Evolutionary conservation across 2,797 vertebrate genomes (phyloP).

Genomic region (Crax fasciolata): DNA sequence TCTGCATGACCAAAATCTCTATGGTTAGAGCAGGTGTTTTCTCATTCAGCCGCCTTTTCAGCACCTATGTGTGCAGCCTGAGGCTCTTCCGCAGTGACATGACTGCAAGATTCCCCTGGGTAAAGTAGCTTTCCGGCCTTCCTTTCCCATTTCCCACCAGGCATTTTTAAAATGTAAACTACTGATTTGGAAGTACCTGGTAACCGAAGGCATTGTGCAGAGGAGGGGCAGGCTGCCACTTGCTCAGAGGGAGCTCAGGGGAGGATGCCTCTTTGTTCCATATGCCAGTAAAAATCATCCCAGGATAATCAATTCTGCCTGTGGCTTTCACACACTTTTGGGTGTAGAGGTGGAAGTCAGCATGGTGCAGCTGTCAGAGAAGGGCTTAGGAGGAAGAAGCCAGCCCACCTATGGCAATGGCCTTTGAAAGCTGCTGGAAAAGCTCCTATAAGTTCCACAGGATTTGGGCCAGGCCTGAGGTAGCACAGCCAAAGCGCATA

Average conservation of each 20-base stretch:
- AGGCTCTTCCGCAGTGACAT: not conserved
- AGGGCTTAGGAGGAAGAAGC: not conserved
- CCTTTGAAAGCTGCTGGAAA: not conserved
- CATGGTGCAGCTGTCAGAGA: not conserved
- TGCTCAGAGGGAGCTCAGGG: not conserved
- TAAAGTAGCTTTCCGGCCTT: not conserved
- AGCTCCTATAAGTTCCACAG: not conserved
- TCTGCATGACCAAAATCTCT: not conserved
- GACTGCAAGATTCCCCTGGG: not conserved
- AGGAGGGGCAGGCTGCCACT: slow-evolving; percentile 13
- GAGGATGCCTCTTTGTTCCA: not conserved
- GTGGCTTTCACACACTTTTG: slow-evolving; percentile 20
- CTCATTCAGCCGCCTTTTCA: not conserved
- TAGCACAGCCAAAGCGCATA: not conserved
- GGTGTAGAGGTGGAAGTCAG: not conserved
- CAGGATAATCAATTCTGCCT: slow-evolving; percentile 32
- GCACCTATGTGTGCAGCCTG: not conserved
- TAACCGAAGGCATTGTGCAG: not conserved
- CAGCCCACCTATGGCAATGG: rapidly evolving
- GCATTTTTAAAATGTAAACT: not conserved
- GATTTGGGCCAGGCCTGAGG: not conserved
- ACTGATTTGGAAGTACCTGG: not conserved
- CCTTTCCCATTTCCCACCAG: not conserved
- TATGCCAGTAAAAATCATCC: not conserved
- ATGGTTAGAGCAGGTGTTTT: not conserved